These are phyloP conservation scores for Machaerirhynchus nigripectus DNA, from an alignment of 2,113 vertebrate species.

Conservation along the genomic window DNA sequence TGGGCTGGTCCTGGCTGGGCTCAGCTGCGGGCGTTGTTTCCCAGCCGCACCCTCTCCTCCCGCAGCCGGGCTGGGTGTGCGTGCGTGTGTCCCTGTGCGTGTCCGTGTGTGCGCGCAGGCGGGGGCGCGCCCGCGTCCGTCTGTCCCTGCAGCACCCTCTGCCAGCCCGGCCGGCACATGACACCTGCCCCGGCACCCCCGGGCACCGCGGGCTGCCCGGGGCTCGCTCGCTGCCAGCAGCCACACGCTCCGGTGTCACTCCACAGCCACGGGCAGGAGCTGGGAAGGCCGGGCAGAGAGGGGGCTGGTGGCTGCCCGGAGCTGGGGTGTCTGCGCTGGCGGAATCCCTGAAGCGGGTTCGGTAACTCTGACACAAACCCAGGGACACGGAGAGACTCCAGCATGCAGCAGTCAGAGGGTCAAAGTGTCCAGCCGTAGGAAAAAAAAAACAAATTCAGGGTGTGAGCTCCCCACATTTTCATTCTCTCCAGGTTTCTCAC, in stretches of 20 bases:
- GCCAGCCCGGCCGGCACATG: not conserved
- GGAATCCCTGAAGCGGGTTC: rapidly evolving
- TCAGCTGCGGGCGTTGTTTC: not conserved
- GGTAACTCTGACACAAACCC: not conserved
- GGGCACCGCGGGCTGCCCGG: not conserved
- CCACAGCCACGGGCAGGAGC: rapidly evolving
- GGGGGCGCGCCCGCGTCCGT: not conserved
- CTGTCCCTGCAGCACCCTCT: conserved; percentile 58
- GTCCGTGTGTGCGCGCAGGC: not conserved
- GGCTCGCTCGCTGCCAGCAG: rapidly evolving
- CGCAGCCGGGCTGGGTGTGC: not conserved
- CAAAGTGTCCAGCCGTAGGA: not conserved
- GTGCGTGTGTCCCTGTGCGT: no score
- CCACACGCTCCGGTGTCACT: rapidly evolving
- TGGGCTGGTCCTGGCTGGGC: not conserved
- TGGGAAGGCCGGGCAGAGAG: not conserved
- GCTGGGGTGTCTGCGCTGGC: not conserved
- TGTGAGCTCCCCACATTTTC: not conserved
- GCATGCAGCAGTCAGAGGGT: rapidly evolving
- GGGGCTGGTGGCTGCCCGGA: not conserved
- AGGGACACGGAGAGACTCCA: not conserved
- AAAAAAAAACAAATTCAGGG: not conserved
- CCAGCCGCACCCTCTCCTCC: not conserved
- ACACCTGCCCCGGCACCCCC: not conserved
- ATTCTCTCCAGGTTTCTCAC: not conserved